A percentile compares a stretch with the other conserved stretches of the same genome.
These are phyloP conservation scores for Echinops telfairi DNA, from an alignment of 2,113 vertebrate species.

Conservation along the genomic window DNA sequence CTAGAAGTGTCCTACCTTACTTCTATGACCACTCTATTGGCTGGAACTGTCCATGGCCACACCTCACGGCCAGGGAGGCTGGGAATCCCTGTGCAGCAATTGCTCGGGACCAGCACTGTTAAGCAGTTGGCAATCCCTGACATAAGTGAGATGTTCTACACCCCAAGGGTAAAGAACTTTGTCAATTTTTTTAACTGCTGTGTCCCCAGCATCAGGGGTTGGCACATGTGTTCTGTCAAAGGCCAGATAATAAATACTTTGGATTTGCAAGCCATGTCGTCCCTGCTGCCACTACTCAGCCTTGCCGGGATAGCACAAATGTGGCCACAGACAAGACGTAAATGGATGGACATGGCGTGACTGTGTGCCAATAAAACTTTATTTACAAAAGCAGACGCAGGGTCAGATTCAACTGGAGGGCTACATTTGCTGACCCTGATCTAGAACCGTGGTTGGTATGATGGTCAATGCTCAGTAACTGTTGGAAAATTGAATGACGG, in stretches of 20 bases:
- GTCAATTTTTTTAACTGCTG: not conserved
- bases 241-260: not conserved
- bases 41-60: not conserved
- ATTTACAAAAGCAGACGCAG: slow-evolving; percentile 26
- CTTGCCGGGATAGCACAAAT: not conserved
- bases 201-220: not conserved
- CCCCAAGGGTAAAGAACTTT: not conserved
- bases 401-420: not conserved
- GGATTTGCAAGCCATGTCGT: not conserved
- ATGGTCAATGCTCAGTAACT: not conserved
- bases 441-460: not conserved
- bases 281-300: not conserved
- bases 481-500: not conserved
- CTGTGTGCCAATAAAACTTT: slow-evolving; percentile 62
- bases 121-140: not conserved
- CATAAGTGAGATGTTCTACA: not conserved
- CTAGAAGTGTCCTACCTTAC: not conserved
- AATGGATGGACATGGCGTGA: not conserved
- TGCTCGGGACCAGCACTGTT: not conserved
- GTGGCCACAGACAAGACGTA: not conserved
- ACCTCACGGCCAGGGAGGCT: not conserved
- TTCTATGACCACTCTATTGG: not conserved
- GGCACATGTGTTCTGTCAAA: not conserved
- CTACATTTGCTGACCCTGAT: not conserved
- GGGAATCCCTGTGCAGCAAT: rapidly evolving